A percentile compares a stretch with the other conserved stretches of the same genome.
phyloP scores from a whole-genome alignment of 35 echinoderm and acorn worm species.

The Ophioderma brevispina region DNA sequence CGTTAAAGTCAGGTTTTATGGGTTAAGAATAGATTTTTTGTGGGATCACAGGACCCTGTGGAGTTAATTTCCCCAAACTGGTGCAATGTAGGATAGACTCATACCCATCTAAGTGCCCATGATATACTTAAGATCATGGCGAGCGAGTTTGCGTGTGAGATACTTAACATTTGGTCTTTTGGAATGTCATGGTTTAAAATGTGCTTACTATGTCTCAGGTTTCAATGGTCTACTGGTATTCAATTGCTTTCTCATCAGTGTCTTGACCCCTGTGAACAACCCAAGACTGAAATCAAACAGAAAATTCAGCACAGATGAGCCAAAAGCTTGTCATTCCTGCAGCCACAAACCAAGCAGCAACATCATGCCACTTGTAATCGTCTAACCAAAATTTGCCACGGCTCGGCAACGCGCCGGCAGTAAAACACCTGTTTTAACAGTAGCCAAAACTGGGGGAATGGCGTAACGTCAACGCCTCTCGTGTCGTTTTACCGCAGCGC shows the following conservation, averaged over 20 bases:
- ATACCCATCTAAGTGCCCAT: no score
- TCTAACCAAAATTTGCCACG: neutral
- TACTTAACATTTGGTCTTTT: no score
- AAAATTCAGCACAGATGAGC: neutral
- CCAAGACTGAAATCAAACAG: neutral
- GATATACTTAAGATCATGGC: no score
- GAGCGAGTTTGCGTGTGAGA: no score
- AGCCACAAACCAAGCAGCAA: neutral
- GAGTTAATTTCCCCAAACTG: no score
- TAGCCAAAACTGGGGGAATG: neutral
- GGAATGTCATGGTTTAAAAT: no score
- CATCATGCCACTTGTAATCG: neutral
- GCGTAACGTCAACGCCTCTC: neutral
- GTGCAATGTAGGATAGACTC: no score
- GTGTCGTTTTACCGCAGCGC: neutral
- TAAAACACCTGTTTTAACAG: neutral
- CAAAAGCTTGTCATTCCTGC: neutral
- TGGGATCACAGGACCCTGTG: no score
- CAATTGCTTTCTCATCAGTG: neutral
- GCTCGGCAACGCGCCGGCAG: neutral
- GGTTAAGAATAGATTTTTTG: no score
- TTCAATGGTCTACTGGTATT: no score
- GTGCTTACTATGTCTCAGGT: no score
- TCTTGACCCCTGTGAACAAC: neutral
- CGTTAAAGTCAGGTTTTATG: no score